Evolutionary conservation across 2,113 vertebrate species (phyloP).

Genomic region (Deroptyus accipitrinus): DNA sequence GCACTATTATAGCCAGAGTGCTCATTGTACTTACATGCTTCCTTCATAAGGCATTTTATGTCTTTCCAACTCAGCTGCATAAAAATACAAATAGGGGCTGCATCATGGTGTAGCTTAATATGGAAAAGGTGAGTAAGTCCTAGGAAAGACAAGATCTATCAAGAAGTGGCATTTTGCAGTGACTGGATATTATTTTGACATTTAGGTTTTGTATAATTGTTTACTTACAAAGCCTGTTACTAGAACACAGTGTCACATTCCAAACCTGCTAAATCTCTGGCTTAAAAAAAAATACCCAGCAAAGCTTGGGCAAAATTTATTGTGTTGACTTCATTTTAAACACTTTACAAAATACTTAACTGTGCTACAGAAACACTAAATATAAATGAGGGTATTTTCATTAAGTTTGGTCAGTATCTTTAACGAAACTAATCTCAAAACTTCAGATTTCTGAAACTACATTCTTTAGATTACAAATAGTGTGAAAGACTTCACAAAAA

Average conservation of each 20-base stretch:
- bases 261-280: background rate
- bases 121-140: background rate
- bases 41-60: slow-evolving; percentile 1
- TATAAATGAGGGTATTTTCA: background rate
- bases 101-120: background rate
- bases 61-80: background rate
- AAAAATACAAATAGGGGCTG: background rate
- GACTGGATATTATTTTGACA: background rate
- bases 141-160: background rate
- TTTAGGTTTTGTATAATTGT: background rate
- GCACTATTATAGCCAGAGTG: background rate
- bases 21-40: background rate
- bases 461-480: background rate
- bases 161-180: background rate
- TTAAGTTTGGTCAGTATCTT: background rate
- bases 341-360: background rate
- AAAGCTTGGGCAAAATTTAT: background rate
- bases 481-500: background rate
- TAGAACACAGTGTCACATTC: background rate
- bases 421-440: background rate
- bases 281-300: background rate
- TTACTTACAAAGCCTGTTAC: background rate
- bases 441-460: background rate
- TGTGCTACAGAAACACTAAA: background rate
- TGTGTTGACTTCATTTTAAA: background rate